Evolutionary conservation across 2,797 vertebrate genomes (phyloP).

Genomic region (Neopelma chrysocephalum): DNA sequence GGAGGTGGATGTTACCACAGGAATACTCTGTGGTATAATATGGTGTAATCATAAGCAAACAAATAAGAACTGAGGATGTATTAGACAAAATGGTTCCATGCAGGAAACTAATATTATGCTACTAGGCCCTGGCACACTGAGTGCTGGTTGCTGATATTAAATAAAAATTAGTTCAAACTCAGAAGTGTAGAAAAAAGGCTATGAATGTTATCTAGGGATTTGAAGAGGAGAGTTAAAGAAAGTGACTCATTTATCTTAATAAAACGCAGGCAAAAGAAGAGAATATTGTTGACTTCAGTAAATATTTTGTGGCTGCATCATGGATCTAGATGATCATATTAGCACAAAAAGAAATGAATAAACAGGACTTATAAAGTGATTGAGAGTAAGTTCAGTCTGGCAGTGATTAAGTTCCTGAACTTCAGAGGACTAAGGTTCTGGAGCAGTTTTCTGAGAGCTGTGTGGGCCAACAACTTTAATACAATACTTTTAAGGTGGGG

Average conservation of each 20-base stretch:
- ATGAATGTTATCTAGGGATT: background rate
- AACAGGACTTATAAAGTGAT: background rate
- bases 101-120: background rate
- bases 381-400: background rate
- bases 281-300: background rate
- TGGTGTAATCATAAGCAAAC: background rate
- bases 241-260: slow-evolving; percentile 2
- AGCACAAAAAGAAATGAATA: background rate
- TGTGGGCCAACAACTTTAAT: background rate
- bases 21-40: background rate
- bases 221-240: background rate
- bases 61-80: background rate
- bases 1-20: background rate
- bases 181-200: background rate
- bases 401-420: background rate
- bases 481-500: background rate
- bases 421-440: background rate
- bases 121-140: background rate
- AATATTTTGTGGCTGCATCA: slow-evolving; percentile 11
- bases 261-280: background rate
- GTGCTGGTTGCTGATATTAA: background rate
- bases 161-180: background rate
- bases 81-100: background rate
- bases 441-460: background rate
- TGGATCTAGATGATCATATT: background rate